These are phyloP conservation scores for Sebastes jordani DNA, from an alignment of 2,797 vertebrate genomes.

Conservation along the genomic window DNA sequence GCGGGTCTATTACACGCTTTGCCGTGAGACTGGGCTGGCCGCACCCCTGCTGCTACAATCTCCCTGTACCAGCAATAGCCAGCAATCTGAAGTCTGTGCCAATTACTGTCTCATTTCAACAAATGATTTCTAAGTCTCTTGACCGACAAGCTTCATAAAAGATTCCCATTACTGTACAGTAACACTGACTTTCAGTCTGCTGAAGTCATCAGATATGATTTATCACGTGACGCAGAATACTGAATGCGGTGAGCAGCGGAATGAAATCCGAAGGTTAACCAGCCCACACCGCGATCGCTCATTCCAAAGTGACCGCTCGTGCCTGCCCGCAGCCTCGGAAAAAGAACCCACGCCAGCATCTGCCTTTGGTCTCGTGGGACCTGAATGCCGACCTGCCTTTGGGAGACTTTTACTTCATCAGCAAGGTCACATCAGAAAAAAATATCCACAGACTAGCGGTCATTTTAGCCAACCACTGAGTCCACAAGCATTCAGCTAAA, in stretches of 20 bases:
- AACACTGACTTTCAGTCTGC: neutral
- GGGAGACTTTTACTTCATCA: neutral
- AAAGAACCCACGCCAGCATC: slow-evolving; percentile 10
- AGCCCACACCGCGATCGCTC: neutral
- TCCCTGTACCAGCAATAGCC: neutral
- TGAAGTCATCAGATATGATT: slow-evolving; percentile 18
- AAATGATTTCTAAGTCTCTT: slow-evolving; percentile 8
- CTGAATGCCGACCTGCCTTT: neutral
- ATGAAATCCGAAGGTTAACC: slow-evolving; percentile 17
- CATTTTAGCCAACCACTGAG: neutral
- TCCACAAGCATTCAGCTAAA: neutral
- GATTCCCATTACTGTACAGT: neutral
- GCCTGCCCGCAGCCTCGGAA: slow-evolving; percentile 5
- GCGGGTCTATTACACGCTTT: too few relatives aligned
- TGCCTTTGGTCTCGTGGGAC: slow-evolving; percentile 22
- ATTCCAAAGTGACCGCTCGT: slow-evolving; percentile 32
- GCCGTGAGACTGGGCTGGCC: neutral
- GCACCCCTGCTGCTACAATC: neutral
- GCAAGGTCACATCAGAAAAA: slow-evolving; percentile 17
- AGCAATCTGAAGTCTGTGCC: neutral
- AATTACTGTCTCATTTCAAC: slow-evolving; percentile 11
- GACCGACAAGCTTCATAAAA: slow-evolving; percentile 15
- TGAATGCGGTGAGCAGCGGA: neutral
- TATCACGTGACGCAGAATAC: neutral
- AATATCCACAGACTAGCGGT: neutral